Evolutionary conservation across 2,797 vertebrate genomes (phyloP).

Genomic region (Hybognathus amarus): DNA sequence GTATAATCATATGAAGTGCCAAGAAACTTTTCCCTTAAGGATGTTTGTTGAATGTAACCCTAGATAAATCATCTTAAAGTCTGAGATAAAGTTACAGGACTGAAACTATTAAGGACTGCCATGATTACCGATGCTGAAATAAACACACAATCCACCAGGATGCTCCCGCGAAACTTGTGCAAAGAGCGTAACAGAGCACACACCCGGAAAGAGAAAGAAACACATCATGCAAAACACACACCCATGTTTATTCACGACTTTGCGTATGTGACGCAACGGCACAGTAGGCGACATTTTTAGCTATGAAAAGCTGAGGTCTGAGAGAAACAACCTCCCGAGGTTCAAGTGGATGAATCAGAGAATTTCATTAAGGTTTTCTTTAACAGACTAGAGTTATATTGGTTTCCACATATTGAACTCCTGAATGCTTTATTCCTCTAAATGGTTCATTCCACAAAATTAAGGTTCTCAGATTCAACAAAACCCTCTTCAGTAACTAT

Average conservation of each 20-base stretch:
- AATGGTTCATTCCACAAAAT: not conserved
- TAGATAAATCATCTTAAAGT: not conserved
- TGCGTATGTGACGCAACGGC: slow-evolving; percentile 19
- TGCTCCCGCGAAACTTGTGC: not conserved
- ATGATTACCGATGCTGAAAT: not conserved
- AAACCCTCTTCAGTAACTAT: not conserved
- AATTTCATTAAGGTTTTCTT: not conserved
- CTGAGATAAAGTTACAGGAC: not conserved
- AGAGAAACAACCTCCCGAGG: not conserved
- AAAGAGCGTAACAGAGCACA: slow-evolving; percentile 4
- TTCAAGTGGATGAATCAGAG: not conserved
- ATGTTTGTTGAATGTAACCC: not conserved
- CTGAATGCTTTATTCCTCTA: not conserved
- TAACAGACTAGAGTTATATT: not conserved
- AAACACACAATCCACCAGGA: slow-evolving; percentile 8
- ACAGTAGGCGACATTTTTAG: slow-evolving; percentile 7
- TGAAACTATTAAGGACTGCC: not conserved
- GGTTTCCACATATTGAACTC: not conserved
- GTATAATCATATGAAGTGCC: not conserved
- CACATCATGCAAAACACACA: slow-evolving; percentile 33
- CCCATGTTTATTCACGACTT: slow-evolving; percentile 36
- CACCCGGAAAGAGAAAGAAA: slow-evolving; percentile 19
- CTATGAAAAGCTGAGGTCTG: slow-evolving; percentile 1
- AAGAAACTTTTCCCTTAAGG: not conserved
- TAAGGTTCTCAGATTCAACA: not conserved